These are phyloP conservation scores for Porites evermanni DNA, from an alignment of 92 coral and sea anemone species.

Conservation along the genomic window DNA sequence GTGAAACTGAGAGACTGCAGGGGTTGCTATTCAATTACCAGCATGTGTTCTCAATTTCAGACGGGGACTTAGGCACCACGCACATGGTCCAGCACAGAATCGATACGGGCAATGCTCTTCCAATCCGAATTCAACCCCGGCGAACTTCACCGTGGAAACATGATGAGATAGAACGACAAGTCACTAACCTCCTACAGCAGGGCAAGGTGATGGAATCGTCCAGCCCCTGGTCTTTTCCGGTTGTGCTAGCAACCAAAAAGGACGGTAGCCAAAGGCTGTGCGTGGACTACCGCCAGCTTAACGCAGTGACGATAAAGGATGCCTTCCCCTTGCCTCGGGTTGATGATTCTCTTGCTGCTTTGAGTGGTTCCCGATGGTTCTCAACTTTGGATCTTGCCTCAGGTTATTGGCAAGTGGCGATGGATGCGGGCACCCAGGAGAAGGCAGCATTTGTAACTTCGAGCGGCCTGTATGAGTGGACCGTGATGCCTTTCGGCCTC, in stretches of 20 bases:
- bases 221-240: too few species aligned
- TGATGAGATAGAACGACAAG: constrained; percentile 33
- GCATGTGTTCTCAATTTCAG: neutral
- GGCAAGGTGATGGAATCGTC: constrained; percentile 26
- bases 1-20: neutral
- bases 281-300: constrained; percentile 46
- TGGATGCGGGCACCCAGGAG: constrained; percentile 4
- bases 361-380: constrained; percentile 29
- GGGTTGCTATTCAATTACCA: constrained; percentile 2
- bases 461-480: neutral
- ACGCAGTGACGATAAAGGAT: constrained; percentile 8
- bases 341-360: constrained; percentile 49
- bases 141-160: constrained; percentile 58
- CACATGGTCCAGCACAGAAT: constrained; percentile 23
- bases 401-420: neutral
- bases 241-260: constrained; percentile 39
- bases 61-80: too few species aligned
- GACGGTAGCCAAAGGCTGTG: constrained; percentile 41
- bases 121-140: constrained; percentile 45
- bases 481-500: too few species aligned
- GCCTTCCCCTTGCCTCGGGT: too few species aligned
- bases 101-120: constrained; percentile 37
- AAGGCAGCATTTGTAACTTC: constrained; percentile 27
- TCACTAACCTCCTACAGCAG: constrained; percentile 15
- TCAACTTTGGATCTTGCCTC: constrained; percentile 35